Base-by-base conservation (phyloP, 2,113 vertebrate species). In the Corydoras maculifer region DNA sequence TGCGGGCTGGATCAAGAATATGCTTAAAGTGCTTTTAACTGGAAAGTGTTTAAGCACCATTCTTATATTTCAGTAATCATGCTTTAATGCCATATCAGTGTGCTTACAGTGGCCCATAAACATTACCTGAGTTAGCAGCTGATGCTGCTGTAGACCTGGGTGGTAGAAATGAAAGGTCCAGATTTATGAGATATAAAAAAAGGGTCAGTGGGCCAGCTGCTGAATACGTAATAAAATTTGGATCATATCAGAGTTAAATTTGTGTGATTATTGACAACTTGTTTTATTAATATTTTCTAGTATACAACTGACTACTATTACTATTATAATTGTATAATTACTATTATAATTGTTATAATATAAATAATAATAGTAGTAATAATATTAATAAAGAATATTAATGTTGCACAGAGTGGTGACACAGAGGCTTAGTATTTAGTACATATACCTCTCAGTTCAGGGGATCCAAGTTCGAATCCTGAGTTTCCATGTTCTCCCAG, bases 1-100 rank as follows among this genome's bases (percentile, higher is more conserved):
- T 98, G 91, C 73, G 81, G 35, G 32, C 62, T 35, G 6, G 10
- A 9, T 53, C 29, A 43, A 43, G 35, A 43, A 43, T 43, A 43
- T 43, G 35, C 35, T 43, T 43, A 43, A 4, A 43, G 35, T 43
- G 35, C 35, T 5, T 43, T 43, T 43, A 8, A 8, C 4, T 43
- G 35, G 35, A 43, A 43, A 43, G 35, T 43, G 35, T 43, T 43
- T 43, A 43, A 43, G 35, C 35, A 43, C 35, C 35, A 4, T 43
- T 43, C 35, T 43, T 43, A 43, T 43, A 43, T 49, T 43, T 25
- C 18, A 25, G 18, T 25, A 25, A 25, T 78, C 65, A 59, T 75
- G 72, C 18, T 78, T 78, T 65, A 64, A 78, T 65, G 64, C 15
- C 3, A 61, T 68, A 67, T 74, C 68, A 54, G 48, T 61, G 54